phyloP scores from a whole-genome alignment of 2,888 invertebrate genomes.

The Willowsia nigromaculata region DNA sequence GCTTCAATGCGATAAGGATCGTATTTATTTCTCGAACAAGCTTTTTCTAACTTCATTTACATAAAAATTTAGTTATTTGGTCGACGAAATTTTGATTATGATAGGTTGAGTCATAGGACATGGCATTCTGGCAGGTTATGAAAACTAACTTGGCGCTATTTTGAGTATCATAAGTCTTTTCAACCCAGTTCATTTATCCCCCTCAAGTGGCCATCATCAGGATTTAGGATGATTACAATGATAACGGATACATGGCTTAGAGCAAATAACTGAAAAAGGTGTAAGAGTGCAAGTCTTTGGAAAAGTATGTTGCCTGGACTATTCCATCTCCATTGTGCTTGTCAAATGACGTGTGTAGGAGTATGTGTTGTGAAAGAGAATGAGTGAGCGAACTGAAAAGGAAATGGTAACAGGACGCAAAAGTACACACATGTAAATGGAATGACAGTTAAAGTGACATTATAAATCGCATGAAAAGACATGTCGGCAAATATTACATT shows the following conservation, averaged over 20 bases:
- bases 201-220: neutral
- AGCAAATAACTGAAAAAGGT: neutral
- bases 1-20: too few relatives aligned
- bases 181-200: too few relatives aligned
- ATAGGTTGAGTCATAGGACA: too few relatives aligned
- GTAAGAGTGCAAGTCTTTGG: neutral
- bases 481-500: slow-evolving; percentile 20
- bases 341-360: neutral
- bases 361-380: neutral
- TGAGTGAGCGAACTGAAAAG: neutral
- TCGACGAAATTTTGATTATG: too few relatives aligned
- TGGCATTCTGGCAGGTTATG: too few relatives aligned
- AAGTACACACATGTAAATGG: neutral
- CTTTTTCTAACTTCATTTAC: too few relatives aligned
- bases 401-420: neutral
- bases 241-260: neutral
- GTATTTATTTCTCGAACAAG: too few relatives aligned
- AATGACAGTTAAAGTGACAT: slow-evolving; percentile 37
- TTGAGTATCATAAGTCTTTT: too few relatives aligned
- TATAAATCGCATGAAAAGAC: neutral
- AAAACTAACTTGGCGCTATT: too few relatives aligned
- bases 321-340: neutral
- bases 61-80: too few relatives aligned
- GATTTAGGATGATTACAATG: neutral
- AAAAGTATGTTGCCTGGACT: neutral